phyloP scores from a whole-genome alignment of 2,888 invertebrate genomes.

The Pseudococcus jackbeardsleyi region DNA sequence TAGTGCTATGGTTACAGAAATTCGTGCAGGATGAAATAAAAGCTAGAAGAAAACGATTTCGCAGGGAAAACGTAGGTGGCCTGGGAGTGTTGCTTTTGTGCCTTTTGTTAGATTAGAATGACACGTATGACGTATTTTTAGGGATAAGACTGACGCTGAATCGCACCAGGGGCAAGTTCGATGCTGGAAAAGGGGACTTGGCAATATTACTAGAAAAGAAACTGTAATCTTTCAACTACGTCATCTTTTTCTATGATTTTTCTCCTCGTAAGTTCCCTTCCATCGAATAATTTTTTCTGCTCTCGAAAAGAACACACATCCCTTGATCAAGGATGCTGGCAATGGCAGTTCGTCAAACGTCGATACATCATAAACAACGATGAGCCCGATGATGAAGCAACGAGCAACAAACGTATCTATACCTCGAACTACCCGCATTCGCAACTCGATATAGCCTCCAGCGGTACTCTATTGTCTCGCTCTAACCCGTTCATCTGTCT shows the following conservation, averaged over 20 bases:
- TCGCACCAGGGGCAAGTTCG: not conserved
- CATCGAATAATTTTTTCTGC: not conserved
- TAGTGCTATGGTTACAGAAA: not conserved
- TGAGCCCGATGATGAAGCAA: not conserved
- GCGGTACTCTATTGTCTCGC: not conserved
- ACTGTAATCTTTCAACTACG: not conserved
- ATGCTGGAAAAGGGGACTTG: not conserved
- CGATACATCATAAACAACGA: constrained; percentile 8
- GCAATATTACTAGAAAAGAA: not conserved
- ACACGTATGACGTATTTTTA: not conserved
- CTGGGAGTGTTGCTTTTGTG: not conserved
- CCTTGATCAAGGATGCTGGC: not conserved
- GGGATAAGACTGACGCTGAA: no score
- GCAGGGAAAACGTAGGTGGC: not conserved
- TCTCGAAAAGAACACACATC: not conserved
- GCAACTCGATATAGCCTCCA: constrained; percentile 38
- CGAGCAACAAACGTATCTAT: constrained; percentile 21
- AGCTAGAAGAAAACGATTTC: not conserved
- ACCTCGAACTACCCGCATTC: constrained; percentile 37
- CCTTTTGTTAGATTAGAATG: not conserved
- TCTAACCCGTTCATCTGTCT: not conserved
- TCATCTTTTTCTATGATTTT: not conserved
- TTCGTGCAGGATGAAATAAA: not conserved
- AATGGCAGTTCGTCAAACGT: not conserved
- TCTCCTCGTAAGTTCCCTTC: not conserved